A percentile compares a stretch with the other conserved stretches of the same genome.
Conservation (phyloP, 2,113 vertebrate species). For the Syngnathoides biaculeatus region DNA sequence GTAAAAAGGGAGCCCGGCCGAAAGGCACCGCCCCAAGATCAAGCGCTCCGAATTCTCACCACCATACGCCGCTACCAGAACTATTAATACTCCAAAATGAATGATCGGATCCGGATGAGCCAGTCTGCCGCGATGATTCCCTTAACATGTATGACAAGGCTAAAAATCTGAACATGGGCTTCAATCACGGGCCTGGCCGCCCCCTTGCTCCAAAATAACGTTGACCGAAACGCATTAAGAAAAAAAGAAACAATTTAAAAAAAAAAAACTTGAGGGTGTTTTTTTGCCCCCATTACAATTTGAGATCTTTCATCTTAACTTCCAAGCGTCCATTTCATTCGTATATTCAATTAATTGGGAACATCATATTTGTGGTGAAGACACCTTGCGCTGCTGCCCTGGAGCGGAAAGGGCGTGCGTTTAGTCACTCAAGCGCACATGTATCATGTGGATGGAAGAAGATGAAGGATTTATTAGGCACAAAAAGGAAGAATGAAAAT, state of each 20-base stretch:
- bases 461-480: background rate
- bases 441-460: background rate
- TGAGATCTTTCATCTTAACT: conserved; percentile 42
- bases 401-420: background rate
- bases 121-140: background rate
- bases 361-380: background rate
- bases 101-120: background rate
- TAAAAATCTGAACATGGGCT: background rate
- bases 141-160: background rate
- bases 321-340: too few species aligned
- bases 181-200: conserved; percentile 27
- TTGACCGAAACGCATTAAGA: conserved; percentile 14
- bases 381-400: conserved; percentile 9
- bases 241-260: too few species aligned
- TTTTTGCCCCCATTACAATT: background rate
- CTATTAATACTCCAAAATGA: conserved; percentile 2
- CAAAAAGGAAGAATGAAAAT: conserved; percentile 16
- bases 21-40: conserved; percentile 81
- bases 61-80: background rate
- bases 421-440: background rate
- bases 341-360: background rate
- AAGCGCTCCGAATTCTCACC: conserved; percentile 54
- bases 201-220: conserved; percentile 11
- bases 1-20: conserved; percentile 35
- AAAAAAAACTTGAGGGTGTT: too few species aligned